Evolutionary conservation across 2,888 invertebrate genomes (phyloP), one percentile per base, ranked within the genome.

Genomic region (Mechanitis messenoides): DNA sequence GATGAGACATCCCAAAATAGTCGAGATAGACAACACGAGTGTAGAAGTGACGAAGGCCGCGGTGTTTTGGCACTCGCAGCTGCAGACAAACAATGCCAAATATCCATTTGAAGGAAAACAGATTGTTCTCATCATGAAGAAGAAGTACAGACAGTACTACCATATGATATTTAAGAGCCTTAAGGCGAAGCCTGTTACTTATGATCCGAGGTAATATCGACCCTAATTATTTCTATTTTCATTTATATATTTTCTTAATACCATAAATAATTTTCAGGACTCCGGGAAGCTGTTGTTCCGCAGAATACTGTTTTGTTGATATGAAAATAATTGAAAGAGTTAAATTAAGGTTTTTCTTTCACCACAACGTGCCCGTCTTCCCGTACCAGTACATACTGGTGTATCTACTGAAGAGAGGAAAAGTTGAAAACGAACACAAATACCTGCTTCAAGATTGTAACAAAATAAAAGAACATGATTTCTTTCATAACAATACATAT

Each of bases 291-390:
- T 90, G 90, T 66, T 89, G 89, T 70, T 78, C 85, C 0, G 90
- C 88, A 0, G 88, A 89, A 68, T 89, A 89, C 66, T 89, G 89
- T 68, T 90, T 90, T 66, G 90, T 89, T 1, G 90, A 90, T 68
- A 87, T 90, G 87, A 89, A 88, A 68, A 83, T 89, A 42, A 89
- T 90, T 57, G 88, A 90, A 70, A 72, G 87, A 56, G 85, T 89
- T 3, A 89, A 88, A 64, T 76, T 90, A 7, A 76, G 83, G 1
- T 90, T 90, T 70, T 90, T 90, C 71, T 83, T 87, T 20, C 85
- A 85, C 12, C 89, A 89, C 73, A 83, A 87, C 62, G 89, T 90
- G 3, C 90, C 90, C 0, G 89, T 90, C 2, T 87, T 86, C 66
- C 89, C 90, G 0, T 90, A 90, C 69, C 90, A 90, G 68, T 90